phyloP scores from a whole-genome alignment of 1,140 invertebrate species.

The Idris sp. region DNA sequence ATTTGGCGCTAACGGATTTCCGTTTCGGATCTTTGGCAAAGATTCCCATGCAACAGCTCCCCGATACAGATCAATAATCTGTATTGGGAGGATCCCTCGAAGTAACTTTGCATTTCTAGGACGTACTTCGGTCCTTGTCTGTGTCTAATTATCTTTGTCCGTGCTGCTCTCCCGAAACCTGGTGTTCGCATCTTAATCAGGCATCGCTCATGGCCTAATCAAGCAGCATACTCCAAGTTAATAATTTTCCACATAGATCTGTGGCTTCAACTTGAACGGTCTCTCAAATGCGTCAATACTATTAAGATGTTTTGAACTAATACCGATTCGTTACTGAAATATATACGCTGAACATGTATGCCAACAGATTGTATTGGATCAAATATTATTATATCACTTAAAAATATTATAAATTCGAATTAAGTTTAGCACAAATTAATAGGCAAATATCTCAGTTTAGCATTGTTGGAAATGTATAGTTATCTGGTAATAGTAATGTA shows the following conservation, averaged over 20 bases:
- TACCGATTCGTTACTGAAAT: conserved; percentile 41
- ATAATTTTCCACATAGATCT: conserved; percentile 39
- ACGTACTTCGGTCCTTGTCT: conserved; percentile 15
- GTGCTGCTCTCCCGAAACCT: conserved; percentile 8
- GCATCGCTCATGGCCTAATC: conserved; percentile 32
- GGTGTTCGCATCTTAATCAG: conserved; percentile 40
- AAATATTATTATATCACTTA: conserved; percentile 5
- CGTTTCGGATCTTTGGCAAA: conserved; percentile 18
- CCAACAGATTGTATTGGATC: conserved; percentile 31
- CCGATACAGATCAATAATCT: conserved; percentile 40
- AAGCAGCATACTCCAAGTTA: conserved; percentile 40
- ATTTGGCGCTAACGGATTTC: conserved; percentile 39
- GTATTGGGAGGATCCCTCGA: conserved; percentile 20
- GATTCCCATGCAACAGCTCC: conserved; percentile 23
- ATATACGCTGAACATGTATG: conserved; percentile 32
- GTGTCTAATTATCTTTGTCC: conserved; percentile 26
- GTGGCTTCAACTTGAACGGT: conserved; percentile 26
- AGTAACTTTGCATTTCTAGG: conserved; percentile 38
- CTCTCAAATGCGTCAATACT: conserved; percentile 37
- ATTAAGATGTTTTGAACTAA: conserved; percentile 42
- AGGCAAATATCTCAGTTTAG: conserved; percentile 23
- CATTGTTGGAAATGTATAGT: too few relatives aligned
- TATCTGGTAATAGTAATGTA: conserved; percentile 8
- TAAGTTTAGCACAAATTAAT: conserved; percentile 23
- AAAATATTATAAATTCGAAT: conserved; percentile 18